Base-by-base conservation (phyloP, 1,140 invertebrate genomes). In the Anadara kagoshimensis region DNA sequence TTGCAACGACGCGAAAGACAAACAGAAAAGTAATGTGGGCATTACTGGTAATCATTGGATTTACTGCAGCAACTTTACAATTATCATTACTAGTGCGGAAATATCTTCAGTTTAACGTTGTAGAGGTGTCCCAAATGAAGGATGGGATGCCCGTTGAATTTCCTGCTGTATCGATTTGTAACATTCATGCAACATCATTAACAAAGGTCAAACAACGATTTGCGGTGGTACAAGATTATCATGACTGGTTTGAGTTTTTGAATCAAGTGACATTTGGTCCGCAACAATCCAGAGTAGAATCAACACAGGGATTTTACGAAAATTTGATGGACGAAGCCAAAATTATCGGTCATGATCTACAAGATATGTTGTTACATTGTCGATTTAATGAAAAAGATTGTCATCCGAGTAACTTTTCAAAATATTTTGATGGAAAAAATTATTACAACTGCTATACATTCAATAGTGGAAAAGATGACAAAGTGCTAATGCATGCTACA, bases 371-470 rank as follows among this genome's bases (percentile, higher is more conserved):
- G 20, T 75, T 87, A 20, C 79, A 83, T 36, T 87, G 85, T 63
- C 73, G 78, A 49, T 87, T 85, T 66, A 86, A 86, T 74, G 70
- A 79, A 57, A 68, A 75, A 71, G 76, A 72, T 4, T 87, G 85
- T 73, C 53, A 57, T 7, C 45, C 79, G n/a, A 10, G 58, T 36
- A 87, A 87, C 65, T 86, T 86, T 49, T 80, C 81, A 4, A 70
- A 74, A n/a, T 79, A 68, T 56, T 87, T 86, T 63, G 84, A 86
- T 61, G 85, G 83, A n/a, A 75, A 76, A 58, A 85, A 87, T 66
- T 87, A 87, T 65, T 87, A 80, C 70, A 87, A 83, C 68, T 87
- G 85, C 57, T 87, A 78, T 66, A 87, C 85, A 20, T 87, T 87
- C 69, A 87, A 87, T 61, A 82, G 83, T 24, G 82, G 79, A 8